Evolutionary conservation across 2,888 invertebrate species (phyloP), one percentile per base, ranked within the genome.

Genomic region (Hyppa rectilinea): DNA sequence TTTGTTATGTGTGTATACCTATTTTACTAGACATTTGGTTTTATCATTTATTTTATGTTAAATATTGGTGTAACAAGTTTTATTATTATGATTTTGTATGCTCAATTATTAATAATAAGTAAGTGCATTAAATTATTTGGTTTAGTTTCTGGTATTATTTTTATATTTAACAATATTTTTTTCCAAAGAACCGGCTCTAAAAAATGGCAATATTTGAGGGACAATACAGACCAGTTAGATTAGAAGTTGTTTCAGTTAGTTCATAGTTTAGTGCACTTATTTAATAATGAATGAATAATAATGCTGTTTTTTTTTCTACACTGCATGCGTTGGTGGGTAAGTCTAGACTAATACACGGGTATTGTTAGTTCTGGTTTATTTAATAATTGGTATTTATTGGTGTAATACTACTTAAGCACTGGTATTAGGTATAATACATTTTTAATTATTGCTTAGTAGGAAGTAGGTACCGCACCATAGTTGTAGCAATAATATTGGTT

Each of bases 281-380:
- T 60, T 14, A 23, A 14, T 7, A 43, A 31, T 17, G 0, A 36
- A 38, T 38, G 6, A 45, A 38, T 47, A 38, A 12, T 55, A 38
- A 34, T 53, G 3, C 2, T 47, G n/a, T 47, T 68, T 56, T 79
- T 58, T 71, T 78, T 52, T 78, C 50, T 73, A 52, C 47, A 71
- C 38, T 87, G 89, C 88, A 87, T 89, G 87, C 70, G 55, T 66
- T 81, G 72, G 86, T 87, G 88, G 90, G 89, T 84, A 60, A 74
- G 66, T 83, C 79, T 86, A 86, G 87, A 86, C 81, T 87, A 86
- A 87, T 73, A 61, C 80, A 80, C 81, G 88, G 90, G 89, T 87
- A 87, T 87, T 86, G 84, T 85, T 78, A 77, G 66, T 88, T 87
- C 34, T 74, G 63, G 47, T 84, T 77, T 68, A 74, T 73, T 79